phyloP scores from a whole-genome alignment of 2,888 invertebrate genomes.

The Yponomeuta malinellus region DNA sequence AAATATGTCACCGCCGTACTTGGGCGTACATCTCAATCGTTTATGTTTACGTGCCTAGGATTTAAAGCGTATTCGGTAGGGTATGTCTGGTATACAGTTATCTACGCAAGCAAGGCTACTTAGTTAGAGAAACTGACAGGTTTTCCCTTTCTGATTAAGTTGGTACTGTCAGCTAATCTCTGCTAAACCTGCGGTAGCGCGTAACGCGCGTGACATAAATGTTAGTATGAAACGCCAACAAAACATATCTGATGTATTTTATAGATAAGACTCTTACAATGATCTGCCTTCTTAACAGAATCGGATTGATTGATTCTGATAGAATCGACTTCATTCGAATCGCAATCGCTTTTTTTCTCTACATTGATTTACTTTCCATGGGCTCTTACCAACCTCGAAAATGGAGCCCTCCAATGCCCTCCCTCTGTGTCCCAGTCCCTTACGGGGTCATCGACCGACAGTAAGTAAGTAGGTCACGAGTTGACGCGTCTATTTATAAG shows the following conservation, averaged over 20 bases:
- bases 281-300: too few relatives aligned
- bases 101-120: not conserved
- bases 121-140: not conserved
- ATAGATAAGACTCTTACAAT: too few relatives aligned
- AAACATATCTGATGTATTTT: too few relatives aligned
- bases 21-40: conserved; percentile 1
- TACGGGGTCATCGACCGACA: conserved; percentile 39
- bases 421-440: conserved; percentile 1
- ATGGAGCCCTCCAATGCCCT: not conserved
- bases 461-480: conserved; percentile 43
- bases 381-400: not conserved
- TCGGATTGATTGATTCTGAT: not conserved
- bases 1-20: conserved; percentile 7
- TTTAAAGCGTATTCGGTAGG: not conserved
- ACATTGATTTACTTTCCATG: not conserved
- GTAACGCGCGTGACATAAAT: too few relatives aligned
- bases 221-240: too few relatives aligned
- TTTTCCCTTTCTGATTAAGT: not conserved
- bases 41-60: not conserved
- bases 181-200: too few relatives aligned
- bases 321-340: not conserved
- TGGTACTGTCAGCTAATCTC: not conserved
- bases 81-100: not conserved
- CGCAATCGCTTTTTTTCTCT: not conserved
- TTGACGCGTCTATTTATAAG: conserved; percentile 38